phyloP scores from a whole-genome alignment of 2,888 invertebrate species.

The Parochlus steinenii region DNA sequence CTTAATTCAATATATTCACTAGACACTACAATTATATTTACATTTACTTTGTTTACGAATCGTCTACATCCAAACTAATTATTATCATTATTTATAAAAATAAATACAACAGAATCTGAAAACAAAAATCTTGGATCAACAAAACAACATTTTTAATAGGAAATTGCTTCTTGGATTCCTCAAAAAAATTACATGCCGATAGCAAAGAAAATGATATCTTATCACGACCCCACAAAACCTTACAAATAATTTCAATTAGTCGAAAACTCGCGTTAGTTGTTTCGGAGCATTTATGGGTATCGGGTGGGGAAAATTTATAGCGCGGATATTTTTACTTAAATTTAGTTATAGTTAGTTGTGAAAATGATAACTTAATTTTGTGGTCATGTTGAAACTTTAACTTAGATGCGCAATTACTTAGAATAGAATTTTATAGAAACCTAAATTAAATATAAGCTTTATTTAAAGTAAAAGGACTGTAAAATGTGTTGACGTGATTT shows the following conservation, averaged over 20 bases:
- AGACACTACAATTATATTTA: too few species aligned
- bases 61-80: not conserved
- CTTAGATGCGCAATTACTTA: not conserved
- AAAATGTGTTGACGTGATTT: not conserved
- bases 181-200: too few species aligned
- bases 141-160: too few species aligned
- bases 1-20: too few species aligned
- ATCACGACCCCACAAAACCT: too few species aligned
- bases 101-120: too few species aligned
- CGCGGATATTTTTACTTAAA: not conserved
- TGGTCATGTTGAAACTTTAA: too few species aligned
- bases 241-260: conserved; percentile 12
- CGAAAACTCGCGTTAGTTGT: conserved; percentile 5
- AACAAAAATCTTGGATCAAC: too few species aligned
- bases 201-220: too few species aligned
- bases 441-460: conserved; percentile 1
- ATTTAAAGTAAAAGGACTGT: conserved; percentile 6
- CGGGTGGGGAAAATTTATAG: not conserved
- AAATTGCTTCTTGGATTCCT: not conserved
- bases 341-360: not conserved
- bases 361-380: not conserved
- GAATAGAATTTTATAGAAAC: not conserved
- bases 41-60: not conserved
- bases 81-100: too few species aligned
- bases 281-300: not conserved